Percentiles rank a stretch among this genome's conserved stretches.
Conservation (phyloP, 1,140 invertebrate species). For the Sycophila sp. region DNA sequence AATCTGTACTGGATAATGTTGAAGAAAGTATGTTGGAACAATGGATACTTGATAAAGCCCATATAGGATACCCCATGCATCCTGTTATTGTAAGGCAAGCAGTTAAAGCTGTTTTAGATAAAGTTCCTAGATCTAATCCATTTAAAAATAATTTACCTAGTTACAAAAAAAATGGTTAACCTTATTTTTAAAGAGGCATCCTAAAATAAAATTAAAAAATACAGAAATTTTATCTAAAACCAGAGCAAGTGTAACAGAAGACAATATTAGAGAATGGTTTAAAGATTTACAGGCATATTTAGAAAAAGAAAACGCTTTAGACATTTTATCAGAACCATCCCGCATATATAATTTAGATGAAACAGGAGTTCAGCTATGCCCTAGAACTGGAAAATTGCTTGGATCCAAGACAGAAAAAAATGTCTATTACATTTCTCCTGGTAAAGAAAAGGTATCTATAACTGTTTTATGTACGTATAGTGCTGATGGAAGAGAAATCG, state of each 20-base stretch:
- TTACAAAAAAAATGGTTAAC: slow-evolving; percentile 55
- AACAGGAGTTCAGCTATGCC: slow-evolving; percentile 48
- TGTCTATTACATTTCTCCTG: slow-evolving; percentile 33
- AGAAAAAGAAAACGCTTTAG: slow-evolving; percentile 36
- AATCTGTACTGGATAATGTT: slow-evolving; percentile 41
- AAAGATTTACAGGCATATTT: slow-evolving; percentile 48
- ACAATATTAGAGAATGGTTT: slow-evolving; percentile 54
- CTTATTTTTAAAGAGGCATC: slow-evolving; percentile 55
- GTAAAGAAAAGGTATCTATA: slow-evolving; percentile 17
- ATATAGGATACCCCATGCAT: slow-evolving; percentile 54
- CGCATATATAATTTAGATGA: slow-evolving; percentile 58
- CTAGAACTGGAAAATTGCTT: slow-evolving; percentile 37
- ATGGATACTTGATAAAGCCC: slow-evolving; percentile 53
- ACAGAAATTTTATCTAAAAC: slow-evolving; percentile 52
- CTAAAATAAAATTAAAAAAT: slow-evolving; percentile 45
- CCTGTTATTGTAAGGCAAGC: slow-evolving; percentile 51
- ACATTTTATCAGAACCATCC: slow-evolving; percentile 48
- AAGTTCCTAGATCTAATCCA: slow-evolving; percentile 45
- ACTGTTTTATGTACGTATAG: slow-evolving; percentile 29
- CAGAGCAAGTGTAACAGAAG: slow-evolving; percentile 51
- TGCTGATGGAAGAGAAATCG: slow-evolving; percentile 10
- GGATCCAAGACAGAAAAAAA: slow-evolving; percentile 9
- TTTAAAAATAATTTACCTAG: slow-evolving; percentile 52
- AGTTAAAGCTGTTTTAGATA: slow-evolving; percentile 53
- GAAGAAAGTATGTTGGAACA: slow-evolving; percentile 51